phyloP scores from a whole-genome alignment of 2,113 vertebrate species.

The Stigmatopora argus region DNA sequence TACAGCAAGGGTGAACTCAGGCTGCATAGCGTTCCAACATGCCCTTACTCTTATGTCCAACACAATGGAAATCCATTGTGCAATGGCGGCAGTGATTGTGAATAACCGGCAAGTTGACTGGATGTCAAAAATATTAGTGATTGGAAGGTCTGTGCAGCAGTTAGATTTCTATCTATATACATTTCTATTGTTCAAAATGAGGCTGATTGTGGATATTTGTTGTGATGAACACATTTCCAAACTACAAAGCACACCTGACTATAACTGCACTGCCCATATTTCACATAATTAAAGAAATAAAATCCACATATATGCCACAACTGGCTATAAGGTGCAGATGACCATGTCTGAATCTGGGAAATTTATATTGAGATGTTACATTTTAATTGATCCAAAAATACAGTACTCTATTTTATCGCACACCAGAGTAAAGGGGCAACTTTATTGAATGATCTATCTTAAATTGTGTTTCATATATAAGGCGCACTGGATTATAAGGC shows the following conservation, averaged over 20 bases:
- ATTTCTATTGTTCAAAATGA: not conserved
- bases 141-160: not conserved
- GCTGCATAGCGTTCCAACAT: not conserved
- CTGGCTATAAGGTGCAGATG: no score
- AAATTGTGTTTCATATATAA: no score
- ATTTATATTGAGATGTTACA: no score
- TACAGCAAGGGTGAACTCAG: not conserved
- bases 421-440: no score
- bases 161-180: not conserved
- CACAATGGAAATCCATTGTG: not conserved
- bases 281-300: no score
- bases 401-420: no score
- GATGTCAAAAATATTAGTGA: no score
- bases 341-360: no score
- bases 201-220: not conserved
- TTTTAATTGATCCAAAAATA: no score
- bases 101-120: not conserved
- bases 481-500: no score
- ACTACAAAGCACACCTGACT: not conserved
- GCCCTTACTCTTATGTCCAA: not conserved
- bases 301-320: no score
- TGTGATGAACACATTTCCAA: not conserved
- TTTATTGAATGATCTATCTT: no score
- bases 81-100: not conserved
- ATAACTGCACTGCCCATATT: not conserved